These are phyloP conservation scores for Molossus molossus DNA, from an alignment of 2,797 vertebrate species.

Conservation along the genomic window DNA sequence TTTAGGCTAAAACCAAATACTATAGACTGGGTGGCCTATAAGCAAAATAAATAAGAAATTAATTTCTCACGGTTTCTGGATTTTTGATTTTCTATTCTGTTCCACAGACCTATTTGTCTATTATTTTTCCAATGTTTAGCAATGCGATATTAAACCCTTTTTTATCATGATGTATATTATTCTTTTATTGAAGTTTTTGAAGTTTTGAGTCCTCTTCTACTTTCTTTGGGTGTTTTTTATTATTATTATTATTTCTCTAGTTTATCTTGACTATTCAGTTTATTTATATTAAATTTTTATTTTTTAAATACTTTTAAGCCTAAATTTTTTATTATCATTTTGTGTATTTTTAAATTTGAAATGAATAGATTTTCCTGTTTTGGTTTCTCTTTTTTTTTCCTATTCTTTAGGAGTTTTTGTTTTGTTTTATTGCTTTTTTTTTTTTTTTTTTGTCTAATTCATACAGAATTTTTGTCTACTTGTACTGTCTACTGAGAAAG, in stretches of 20 bases:
- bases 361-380: neutral
- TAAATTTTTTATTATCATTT: neutral
- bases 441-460: neutral
- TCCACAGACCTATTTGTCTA: neutral
- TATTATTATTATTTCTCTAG: neutral
- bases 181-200: neutral
- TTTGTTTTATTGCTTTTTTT: slow-evolving; percentile 39
- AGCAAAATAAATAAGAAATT: neutral
- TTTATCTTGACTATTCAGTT: slow-evolving; percentile 29
- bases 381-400: neutral
- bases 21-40: neutral
- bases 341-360: slow-evolving; percentile 7
- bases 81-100: neutral
- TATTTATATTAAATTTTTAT: slow-evolving; percentile 56
- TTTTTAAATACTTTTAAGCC: slow-evolving; percentile 14
- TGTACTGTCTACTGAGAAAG: slow-evolving; percentile 11
- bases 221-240: neutral
- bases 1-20: neutral
- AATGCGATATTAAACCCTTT: neutral
- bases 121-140: neutral
- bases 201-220: neutral
- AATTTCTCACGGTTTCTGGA: neutral
- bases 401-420: neutral
- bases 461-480: neutral
- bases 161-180: neutral